Conservation (phyloP, 2,797 vertebrate species). For the Diplodus sargus region DNA sequence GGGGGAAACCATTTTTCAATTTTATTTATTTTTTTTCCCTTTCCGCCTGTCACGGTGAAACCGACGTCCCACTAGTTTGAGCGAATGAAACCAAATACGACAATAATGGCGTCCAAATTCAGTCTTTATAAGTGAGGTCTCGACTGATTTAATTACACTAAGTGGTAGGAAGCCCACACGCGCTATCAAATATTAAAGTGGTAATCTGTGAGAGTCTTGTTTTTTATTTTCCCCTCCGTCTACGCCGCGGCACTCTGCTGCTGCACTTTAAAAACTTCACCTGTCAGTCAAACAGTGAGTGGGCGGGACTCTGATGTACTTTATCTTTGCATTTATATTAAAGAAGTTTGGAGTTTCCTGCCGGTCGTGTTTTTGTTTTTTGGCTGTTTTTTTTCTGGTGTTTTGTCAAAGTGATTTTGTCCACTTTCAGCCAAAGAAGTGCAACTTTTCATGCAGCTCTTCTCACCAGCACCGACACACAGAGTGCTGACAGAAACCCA, state of each 20-base stretch:
- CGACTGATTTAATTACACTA: conserved; percentile 72
- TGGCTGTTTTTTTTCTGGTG: too few relatives aligned
- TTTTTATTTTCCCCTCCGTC: conserved; percentile 48
- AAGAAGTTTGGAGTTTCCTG: not conserved
- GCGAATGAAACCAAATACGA: conserved; percentile 57
- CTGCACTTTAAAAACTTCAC: conserved; percentile 35
- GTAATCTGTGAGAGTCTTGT: conserved; percentile 58
- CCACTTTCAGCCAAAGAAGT: too few relatives aligned
- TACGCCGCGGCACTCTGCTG: not conserved
- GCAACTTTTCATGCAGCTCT: too few relatives aligned
- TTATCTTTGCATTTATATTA: not conserved
- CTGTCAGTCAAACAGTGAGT: conserved; percentile 24
- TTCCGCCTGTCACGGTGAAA: conserved; percentile 50
- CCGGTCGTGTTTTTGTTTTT: too few relatives aligned
- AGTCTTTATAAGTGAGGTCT: conserved; percentile 67
- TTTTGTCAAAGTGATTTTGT: too few relatives aligned
- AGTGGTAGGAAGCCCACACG: conserved; percentile 67
- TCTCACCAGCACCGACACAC: too few relatives aligned
- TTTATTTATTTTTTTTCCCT: conserved; percentile 24
- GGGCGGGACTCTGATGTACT: conserved; percentile 8
- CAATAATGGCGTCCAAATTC: conserved; percentile 66
- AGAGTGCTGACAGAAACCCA: too few relatives aligned
- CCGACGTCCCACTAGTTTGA: conserved; percentile 56
- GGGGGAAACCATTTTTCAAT: conserved; percentile 13
- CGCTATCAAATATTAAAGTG: conserved; percentile 71